Conservation (phyloP, 2,113 vertebrate species). For the Bathybates hornii region DNA sequence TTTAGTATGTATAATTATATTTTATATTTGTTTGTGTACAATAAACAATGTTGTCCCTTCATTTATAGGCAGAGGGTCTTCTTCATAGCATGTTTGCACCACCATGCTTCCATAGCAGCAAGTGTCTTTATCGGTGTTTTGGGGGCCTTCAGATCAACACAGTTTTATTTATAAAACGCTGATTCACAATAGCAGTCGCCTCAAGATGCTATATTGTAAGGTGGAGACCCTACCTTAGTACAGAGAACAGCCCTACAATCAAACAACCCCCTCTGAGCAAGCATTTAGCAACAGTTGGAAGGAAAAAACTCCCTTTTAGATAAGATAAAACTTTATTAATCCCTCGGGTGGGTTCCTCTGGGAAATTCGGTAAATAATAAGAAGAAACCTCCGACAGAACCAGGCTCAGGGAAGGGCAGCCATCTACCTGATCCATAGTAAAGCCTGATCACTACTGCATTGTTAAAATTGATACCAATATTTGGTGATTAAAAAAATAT, state of each 20-base stretch:
- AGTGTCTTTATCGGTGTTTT: background rate
- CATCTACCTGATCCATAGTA: background rate
- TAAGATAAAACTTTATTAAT: too few species aligned
- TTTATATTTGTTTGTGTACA: background rate
- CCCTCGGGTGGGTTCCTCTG: too few species aligned
- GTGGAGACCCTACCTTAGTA: background rate
- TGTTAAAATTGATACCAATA: background rate
- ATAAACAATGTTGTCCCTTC: background rate
- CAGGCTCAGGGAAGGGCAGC: background rate
- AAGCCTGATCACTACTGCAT: background rate
- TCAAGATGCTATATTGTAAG: background rate
- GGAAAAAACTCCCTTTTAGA: background rate
- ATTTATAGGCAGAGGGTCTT: background rate
- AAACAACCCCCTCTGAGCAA: background rate
- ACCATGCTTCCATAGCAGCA: background rate
- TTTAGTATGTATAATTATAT: background rate
- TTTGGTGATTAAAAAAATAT: background rate
- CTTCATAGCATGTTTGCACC: background rate
- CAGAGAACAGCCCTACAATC: background rate
- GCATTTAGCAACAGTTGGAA: background rate
- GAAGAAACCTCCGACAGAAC: background rate
- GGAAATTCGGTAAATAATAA: background rate
- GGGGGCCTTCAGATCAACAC: background rate
- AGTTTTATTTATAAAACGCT: background rate
- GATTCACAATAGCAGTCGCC: background rate